Evolutionary conservation across 2,888 invertebrate species (phyloP).

Genomic region (Trichacis sp.): DNA sequence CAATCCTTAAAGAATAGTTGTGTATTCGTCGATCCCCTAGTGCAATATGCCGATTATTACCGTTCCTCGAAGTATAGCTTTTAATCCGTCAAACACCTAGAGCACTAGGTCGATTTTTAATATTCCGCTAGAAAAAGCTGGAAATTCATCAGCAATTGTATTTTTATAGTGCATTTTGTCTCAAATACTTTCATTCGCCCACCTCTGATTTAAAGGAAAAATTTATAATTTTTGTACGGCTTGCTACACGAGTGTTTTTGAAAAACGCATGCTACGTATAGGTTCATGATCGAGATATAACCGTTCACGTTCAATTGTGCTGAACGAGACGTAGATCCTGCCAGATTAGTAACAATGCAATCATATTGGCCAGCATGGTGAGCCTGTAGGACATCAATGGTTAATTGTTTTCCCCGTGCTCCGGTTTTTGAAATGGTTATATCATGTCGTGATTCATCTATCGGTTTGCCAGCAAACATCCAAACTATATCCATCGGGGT

Average conservation of each 20-base stretch:
- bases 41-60: too few relatives aligned
- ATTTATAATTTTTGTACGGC: background rate
- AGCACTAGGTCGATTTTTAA: too few relatives aligned
- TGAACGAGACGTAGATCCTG: conserved; percentile 71
- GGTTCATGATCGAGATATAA: conserved; percentile 51
- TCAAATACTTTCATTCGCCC: too few relatives aligned
- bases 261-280: conserved; percentile 5
- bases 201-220: too few relatives aligned
- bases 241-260: background rate
- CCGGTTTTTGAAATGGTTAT: conserved; percentile 56
- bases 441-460: conserved; percentile 51
- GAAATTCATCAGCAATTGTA: too few relatives aligned
- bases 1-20: too few relatives aligned
- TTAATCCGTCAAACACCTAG: too few relatives aligned
- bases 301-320: conserved; percentile 72
- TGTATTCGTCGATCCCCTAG: too few relatives aligned
- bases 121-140: too few relatives aligned
- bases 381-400: conserved; percentile 71
- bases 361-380: conserved; percentile 72
- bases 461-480: conserved; percentile 78
- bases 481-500: conserved; percentile 80
- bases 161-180: too few relatives aligned
- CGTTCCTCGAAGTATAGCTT: too few relatives aligned
- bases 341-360: conserved; percentile 71
- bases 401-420: conserved; percentile 71